Conservation (phyloP, 2,797 vertebrate species). For the Lagorchestes hirsutus region DNA sequence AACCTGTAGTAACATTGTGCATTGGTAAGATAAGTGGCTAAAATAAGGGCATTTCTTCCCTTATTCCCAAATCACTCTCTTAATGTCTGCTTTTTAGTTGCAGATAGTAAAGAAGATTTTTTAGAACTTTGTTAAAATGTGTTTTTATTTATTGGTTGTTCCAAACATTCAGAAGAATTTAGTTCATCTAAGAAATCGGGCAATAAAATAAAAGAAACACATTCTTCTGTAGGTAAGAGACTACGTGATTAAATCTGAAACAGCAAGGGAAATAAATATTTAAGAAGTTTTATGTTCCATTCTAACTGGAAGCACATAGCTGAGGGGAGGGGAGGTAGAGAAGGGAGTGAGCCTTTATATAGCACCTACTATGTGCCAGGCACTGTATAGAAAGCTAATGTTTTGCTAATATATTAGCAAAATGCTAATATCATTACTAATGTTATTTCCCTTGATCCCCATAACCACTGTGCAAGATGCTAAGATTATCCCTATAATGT, state of each 20-base stretch:
- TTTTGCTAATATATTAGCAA: neutral
- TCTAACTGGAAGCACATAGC: neutral
- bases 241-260: neutral
- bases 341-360: neutral
- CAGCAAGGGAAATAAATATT: neutral
- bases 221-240: neutral
- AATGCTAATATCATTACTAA: neutral
- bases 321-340: neutral
- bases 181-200: neutral
- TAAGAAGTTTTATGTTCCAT: neutral
- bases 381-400: neutral
- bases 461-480: neutral
- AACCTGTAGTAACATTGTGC: neutral
- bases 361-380: neutral
- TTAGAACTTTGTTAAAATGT: neutral
- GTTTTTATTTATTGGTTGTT: neutral
- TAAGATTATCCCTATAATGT: neutral
- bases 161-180: neutral
- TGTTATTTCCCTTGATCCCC: neutral
- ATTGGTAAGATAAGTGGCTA: neutral
- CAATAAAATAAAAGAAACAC: neutral
- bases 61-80: neutral
- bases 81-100: neutral
- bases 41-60: neutral
- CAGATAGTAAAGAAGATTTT: neutral